Base-by-base conservation (phyloP, 2,113 vertebrate species). In the Myotis brandtii region DNA sequence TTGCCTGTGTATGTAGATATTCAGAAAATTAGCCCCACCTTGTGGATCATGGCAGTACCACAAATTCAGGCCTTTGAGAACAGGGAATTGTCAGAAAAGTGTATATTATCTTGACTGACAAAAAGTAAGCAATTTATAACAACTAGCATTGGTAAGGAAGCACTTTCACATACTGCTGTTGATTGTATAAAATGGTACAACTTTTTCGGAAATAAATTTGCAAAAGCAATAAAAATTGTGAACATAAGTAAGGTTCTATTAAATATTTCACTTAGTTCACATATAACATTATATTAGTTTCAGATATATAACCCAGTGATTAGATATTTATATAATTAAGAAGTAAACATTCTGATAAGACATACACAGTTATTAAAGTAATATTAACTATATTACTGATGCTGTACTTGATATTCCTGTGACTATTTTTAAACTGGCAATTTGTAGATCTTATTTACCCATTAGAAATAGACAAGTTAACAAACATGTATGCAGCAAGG, bases 21-120 rank as follows among this genome's bases (percentile, higher is more conserved):
- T 40, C 21, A 92, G 93, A 94, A 95, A 94, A 83, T 67, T 89
- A 96, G 97, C 94, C 6, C 97, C 97, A 97, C 48, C 96, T 94
- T 86, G 88, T 97, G 97, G 96, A 75, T 86, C 52, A 84, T 2
- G 4, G 27, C 37, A 86, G 52, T 76, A 96, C 18, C 89, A 93
- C 86, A 95, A 86, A 96, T 43, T 86, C 52, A 83, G 43, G 30
- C 9, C 64, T 86, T 75, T 30, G 34, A 32, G 12, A 91, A 81
- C 7, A 56, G 1, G 27, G 12, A 96, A 83, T 16, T 69, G 13
- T 79, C 30, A 56, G 54, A 46, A 43, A 66, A 43, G 23, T 50
- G 12, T 62, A n/a, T 13, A 67, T 69, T 77, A 93, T 23, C 23
- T 89, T 67, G 76, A 82, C 48, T 66, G 67, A 95, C 27, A 94